These are phyloP conservation scores for Onychostoma macrolepis DNA, from an alignment of 2,113 vertebrate genomes.

Conservation along the genomic window DNA sequence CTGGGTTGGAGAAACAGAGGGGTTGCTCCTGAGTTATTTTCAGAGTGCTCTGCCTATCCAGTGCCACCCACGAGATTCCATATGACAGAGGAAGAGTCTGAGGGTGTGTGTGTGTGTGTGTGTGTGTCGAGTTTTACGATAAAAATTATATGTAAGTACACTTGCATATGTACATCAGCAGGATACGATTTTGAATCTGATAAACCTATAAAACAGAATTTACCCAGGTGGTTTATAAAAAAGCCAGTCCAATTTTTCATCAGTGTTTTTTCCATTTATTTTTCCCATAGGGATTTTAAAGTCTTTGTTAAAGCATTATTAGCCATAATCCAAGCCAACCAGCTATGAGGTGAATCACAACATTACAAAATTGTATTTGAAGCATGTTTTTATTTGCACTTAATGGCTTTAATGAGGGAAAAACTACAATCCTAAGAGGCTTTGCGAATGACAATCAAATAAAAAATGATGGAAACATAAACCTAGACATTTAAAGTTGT, in stretches of 20 bases:
- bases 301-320: not conserved
- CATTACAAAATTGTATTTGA: not conserved
- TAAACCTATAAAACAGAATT: not conserved
- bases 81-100: constrained; percentile 23
- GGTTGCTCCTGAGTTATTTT: constrained; percentile 81
- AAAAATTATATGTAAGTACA: not conserved
- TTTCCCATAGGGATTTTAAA: not conserved
- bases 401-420: not conserved
- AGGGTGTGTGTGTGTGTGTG: not conserved
- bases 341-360: not conserved
- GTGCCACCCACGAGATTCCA: constrained; percentile 79
- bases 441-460: not conserved
- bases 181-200: not conserved
- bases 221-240: not conserved
- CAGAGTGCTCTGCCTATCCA: constrained; percentile 74
- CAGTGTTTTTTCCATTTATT: not conserved
- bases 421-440: not conserved
- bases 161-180: not conserved
- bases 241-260: not conserved
- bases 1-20: constrained; percentile 79
- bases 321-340: not conserved
- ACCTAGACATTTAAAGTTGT: not conserved
- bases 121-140: not conserved
- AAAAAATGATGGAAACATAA: not conserved
- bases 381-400: not conserved